Percentiles rank a stretch among this genome's conserved stretches.
Evolutionary conservation across 1,140 invertebrate species (phyloP).

Genomic region (Telenomus remus): DNA sequence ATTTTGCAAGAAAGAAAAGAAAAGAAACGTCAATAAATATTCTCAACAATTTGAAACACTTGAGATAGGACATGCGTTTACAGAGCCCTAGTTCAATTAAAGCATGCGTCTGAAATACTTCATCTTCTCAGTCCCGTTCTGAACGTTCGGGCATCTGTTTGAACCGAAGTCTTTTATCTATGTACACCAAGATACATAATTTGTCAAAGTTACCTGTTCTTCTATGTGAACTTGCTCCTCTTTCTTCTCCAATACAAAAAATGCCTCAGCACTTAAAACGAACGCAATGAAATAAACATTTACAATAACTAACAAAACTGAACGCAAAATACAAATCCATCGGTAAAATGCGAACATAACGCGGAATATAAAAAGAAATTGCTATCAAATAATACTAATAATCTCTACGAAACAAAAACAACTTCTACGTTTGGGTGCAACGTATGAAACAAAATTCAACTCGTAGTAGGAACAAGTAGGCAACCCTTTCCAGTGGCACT

Average conservation of each 20-base stretch:
- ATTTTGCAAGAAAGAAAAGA: not conserved
- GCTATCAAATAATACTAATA: constrained; percentile 23
- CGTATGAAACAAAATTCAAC: constrained; percentile 34
- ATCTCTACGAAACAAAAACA: constrained; percentile 32
- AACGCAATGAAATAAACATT: constrained; percentile 41
- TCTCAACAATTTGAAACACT: constrained; percentile 9
- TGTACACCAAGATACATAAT: constrained; percentile 26
- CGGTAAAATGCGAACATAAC: constrained; percentile 48
- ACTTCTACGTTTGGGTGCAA: constrained; percentile 34
- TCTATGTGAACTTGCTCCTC: constrained; percentile 25
- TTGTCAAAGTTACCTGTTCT: constrained; percentile 30
- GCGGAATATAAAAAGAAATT: constrained; percentile 26
- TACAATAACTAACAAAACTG: constrained; percentile 27
- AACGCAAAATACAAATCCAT: constrained; percentile 36
- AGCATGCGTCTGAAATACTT: not conserved
- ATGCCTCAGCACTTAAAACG: constrained; percentile 17
- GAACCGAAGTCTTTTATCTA: constrained; percentile 24
- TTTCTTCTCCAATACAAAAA: constrained; percentile 13
- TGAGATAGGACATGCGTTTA: constrained; percentile 15
- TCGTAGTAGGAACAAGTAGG: constrained; percentile 38
- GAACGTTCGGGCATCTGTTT: constrained; percentile 23
- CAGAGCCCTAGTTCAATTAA: too few species aligned
- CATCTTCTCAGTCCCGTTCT: constrained; percentile 45
- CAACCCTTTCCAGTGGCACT: constrained; percentile 25
- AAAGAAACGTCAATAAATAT: not conserved